phyloP scores from a whole-genome alignment of 2,113 vertebrate species.

The Ascaphus truei region DNA sequence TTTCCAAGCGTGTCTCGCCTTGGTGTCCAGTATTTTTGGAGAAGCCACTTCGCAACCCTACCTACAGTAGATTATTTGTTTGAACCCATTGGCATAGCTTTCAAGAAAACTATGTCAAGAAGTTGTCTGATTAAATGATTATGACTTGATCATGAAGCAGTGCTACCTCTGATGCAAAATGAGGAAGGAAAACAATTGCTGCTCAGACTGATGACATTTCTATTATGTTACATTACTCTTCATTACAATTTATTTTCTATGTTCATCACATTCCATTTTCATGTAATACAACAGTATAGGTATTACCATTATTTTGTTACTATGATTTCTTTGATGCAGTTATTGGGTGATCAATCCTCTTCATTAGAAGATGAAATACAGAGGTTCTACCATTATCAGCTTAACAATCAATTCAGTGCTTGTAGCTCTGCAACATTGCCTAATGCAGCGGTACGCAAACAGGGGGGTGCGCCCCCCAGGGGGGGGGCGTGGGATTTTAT shows the following conservation, averaged over 20 bases:
- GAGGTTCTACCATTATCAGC: no score
- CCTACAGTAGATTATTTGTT: no score
- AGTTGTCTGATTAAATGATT: not conserved
- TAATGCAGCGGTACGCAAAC: no score
- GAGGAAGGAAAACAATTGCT: not conserved
- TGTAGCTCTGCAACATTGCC: no score
- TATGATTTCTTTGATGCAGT: not conserved
- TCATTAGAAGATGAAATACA: no score
- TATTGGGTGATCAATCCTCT: no score
- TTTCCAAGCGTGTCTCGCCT: no score
- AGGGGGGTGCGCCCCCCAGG: no score
- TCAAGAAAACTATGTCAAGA: not conserved
- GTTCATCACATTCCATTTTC: not conserved
- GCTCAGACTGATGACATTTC: not conserved
- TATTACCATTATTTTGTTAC: not conserved
- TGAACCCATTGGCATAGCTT: not conserved
- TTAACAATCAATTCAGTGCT: no score
- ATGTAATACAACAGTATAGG: not conserved
- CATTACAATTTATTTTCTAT: not conserved
- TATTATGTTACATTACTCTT: not conserved
- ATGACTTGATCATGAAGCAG: not conserved
- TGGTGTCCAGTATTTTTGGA: no score
- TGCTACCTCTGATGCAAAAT: not conserved
- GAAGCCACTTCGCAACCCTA: no score
- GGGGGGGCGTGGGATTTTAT: no score